Evolutionary conservation across 2,113 vertebrate species (phyloP).

Genomic region (Rattus rattus): DNA sequence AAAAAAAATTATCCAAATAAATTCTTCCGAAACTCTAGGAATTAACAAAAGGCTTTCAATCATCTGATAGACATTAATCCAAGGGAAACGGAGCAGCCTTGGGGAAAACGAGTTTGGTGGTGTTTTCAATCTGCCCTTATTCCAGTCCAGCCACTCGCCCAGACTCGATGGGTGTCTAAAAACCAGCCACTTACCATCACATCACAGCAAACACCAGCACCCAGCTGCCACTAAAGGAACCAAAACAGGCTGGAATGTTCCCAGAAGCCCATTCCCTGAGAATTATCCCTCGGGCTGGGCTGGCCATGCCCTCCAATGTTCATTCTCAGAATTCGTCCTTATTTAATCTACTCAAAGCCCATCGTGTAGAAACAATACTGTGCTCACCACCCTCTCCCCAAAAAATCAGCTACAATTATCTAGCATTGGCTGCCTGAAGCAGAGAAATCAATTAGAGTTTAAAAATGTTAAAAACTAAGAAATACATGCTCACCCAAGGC

Average conservation of each 20-base stretch:
- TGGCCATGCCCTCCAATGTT: neutral
- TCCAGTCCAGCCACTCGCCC: neutral
- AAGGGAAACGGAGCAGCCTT: neutral
- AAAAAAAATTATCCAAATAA: neutral
- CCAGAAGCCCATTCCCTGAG: neutral
- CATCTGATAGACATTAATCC: neutral
- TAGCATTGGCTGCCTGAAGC: conserved; percentile 4
- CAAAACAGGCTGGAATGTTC: neutral
- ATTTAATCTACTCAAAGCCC: neutral
- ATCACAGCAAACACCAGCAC: neutral
- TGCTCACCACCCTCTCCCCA: neutral
- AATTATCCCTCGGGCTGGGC: neutral
- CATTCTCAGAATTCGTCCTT: conserved; percentile 24
- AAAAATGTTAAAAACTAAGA: neutral
- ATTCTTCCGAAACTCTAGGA: neutral
- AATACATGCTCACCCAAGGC: neutral
- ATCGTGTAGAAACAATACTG: neutral
- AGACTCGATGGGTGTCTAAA: neutral
- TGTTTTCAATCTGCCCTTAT: neutral
- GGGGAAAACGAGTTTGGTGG: neutral
- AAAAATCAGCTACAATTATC: neutral
- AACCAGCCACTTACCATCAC: neutral
- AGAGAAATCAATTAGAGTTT: neutral
- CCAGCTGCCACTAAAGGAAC: neutral
- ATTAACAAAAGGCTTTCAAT: conserved; percentile 34